Conservation (phyloP, 2,113 vertebrate species). For the Macquaria ambigua region DNA sequence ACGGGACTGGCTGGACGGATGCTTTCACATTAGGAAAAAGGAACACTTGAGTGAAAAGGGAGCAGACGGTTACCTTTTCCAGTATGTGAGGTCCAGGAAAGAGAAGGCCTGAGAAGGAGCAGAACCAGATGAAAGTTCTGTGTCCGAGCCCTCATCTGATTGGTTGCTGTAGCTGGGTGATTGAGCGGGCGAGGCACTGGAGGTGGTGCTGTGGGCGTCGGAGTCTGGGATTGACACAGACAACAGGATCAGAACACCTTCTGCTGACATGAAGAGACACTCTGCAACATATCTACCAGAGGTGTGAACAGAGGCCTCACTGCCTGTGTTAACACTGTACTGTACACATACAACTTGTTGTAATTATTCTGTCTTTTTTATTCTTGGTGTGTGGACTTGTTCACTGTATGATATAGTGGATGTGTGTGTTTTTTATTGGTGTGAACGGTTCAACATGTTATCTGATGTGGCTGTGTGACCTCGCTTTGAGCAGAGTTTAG, state of each 20-base stretch:
- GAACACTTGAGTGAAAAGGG: not conserved
- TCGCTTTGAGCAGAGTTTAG: too few relatives aligned
- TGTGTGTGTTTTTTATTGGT: too few relatives aligned
- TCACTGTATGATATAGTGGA: too few relatives aligned
- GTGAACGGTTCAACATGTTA: too few relatives aligned
- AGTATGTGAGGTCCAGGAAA: slow-evolving; percentile 39
- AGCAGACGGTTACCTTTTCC: slow-evolving; percentile 19
- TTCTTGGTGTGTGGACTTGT: too few relatives aligned
- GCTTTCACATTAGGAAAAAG: not conserved
- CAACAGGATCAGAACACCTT: not conserved
- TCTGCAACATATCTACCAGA: too few relatives aligned
- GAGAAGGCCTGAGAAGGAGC: slow-evolving; percentile 2
- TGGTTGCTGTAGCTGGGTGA: slow-evolving; percentile 93
- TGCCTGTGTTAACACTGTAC: too few relatives aligned
- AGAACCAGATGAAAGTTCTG: slow-evolving; percentile 68
- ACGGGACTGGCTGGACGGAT: not conserved
- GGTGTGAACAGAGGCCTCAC: too few relatives aligned
- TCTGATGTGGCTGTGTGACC: too few relatives aligned
- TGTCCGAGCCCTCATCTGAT: slow-evolving; percentile 92
- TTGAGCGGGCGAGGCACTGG: slow-evolving; percentile 91
- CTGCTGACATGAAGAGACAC: not conserved
- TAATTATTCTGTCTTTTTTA: too few relatives aligned
- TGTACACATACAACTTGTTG: too few relatives aligned
- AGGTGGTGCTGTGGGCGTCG: slow-evolving; percentile 93
- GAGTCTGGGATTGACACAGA: slow-evolving; percentile 83